Conservation (phyloP, 2,113 vertebrate species). For the Excalfactoria chinensis region DNA sequence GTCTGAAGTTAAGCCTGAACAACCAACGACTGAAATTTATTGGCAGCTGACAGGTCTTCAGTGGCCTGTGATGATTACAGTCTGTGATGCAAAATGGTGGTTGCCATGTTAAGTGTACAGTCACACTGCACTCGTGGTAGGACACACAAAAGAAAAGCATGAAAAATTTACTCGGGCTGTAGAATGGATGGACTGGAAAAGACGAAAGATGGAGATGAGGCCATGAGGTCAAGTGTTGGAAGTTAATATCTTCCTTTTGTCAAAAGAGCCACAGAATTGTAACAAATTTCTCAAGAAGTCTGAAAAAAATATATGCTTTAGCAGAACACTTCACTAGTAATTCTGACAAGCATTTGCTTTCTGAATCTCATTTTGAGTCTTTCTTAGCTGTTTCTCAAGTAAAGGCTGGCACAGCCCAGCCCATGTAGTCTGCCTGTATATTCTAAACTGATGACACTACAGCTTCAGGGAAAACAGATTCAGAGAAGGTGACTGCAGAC, state of each 20-base stretch:
- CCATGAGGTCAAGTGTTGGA: not conserved
- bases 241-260: not conserved
- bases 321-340: not conserved
- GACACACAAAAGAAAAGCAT: not conserved
- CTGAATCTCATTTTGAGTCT: not conserved
- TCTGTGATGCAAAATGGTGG: not conserved
- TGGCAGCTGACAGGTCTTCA: conserved; percentile 21
- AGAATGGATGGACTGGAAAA: not conserved
- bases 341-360: fast-evolving
- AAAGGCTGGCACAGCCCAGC: not conserved
- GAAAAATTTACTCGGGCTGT: not conserved
- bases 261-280: not conserved
- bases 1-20: conserved; percentile 36
- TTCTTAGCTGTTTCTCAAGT: not conserved
- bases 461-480: not conserved
- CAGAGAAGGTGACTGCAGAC: not conserved
- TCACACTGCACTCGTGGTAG: not conserved
- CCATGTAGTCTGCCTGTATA: not conserved
- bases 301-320: not conserved
- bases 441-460: not conserved
- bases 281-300: not conserved
- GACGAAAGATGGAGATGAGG: not conserved
- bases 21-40: conserved; percentile 21
- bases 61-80: conserved; percentile 17
- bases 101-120: not conserved